Base-by-base conservation (phyloP, 1,140 invertebrate species). In the Apis dorsata region DNA sequence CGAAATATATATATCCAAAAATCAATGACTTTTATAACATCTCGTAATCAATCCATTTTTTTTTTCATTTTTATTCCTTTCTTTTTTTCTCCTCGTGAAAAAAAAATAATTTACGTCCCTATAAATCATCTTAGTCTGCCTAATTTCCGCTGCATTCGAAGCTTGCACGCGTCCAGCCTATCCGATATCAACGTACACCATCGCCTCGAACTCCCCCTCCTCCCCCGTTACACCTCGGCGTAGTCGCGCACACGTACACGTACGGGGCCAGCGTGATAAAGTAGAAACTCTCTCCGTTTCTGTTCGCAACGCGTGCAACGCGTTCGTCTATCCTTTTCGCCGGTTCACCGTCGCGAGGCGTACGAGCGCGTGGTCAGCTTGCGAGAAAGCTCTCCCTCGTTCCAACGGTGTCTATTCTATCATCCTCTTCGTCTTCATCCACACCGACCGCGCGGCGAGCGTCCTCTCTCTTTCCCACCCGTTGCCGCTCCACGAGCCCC, bases 321-420 rank as follows among this genome's bases (percentile, higher is more conserved):
- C 34, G 53, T 76, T 62, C 34, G 10, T 81, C 66, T 59, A 44
- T 88, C 88, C 69, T 66, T 73, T 60, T 88, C 80, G 34, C 15
- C 15, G 44, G 68, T 72, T 62, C 71, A 71, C 53, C 84, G 79
- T 84, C 74, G 65, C 68, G 73, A 70, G 84, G 75, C 79, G 71
- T 86, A 84, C 83, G 83, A 85, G 83, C 85, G 83, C 75, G 81
- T 88, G 80, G 85, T 86, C 87, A 88, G 85, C 88, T 82, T 82
- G 82, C 87, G 80, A 79, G 82, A 19, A 55, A 62, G 55, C 70
- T 85, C 80, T 81, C 71, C 85, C 75, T 77, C 44, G 4, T 34
- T 57, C 80, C 55, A 51, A 78, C 62, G 55, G 75, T 69, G 65
- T 77, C 65, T 77, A 60, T 78, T 78, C 78, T 81, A 75, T 82